Evolutionary conservation across 2,888 invertebrate species (phyloP), one percentile per base, ranked within the genome.

Genomic region (Neria commutata): DNA sequence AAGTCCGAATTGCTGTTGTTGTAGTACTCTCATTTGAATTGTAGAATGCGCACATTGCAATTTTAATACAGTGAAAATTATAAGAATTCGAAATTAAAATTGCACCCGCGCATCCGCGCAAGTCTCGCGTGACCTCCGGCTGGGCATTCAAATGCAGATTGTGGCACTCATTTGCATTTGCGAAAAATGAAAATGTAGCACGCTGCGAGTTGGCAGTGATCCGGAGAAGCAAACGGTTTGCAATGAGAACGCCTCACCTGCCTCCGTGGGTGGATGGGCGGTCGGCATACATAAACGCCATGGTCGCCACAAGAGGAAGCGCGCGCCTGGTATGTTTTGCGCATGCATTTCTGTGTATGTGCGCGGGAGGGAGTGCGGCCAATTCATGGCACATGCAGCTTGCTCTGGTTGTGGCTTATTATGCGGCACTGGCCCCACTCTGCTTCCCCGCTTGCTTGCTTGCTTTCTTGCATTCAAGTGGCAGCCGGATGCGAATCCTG

Each of bases 111-210:
- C 42, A 3, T 17, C 37, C 4, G 37, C 16, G 4, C n/a, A 8
- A 6, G 42, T 21, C 21, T 4, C 14, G 19, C 19, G 17, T 21
- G n/a, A n/a, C 4, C 19, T 3, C 42, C 21, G 6, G 46, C 21
- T 33, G 71, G 72, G 70, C 74, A 72, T 72, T 72, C 71, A 71
- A 74, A 72, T 72, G 72, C 72, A 72, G 72, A 72, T 72, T 72
- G 72, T 71, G 46, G 42, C 26, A 11, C 29, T 25, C 26, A 53
- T 53, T 54, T 54, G 54, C 54, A 54, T 54, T 42, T 42, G 42
- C 42, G 42, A 52, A 40, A 52, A 52, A 42, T 24, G 52, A 42
- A 52, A 52, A 52, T 40, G 21, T 33, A 34, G 3, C 17, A 4
- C 16, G 11, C 21, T 1, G 4, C 19, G 1, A 16, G n/a, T 10